Conservation (phyloP, 2,797 vertebrate genomes). For the Crenuchus spilurus region DNA sequence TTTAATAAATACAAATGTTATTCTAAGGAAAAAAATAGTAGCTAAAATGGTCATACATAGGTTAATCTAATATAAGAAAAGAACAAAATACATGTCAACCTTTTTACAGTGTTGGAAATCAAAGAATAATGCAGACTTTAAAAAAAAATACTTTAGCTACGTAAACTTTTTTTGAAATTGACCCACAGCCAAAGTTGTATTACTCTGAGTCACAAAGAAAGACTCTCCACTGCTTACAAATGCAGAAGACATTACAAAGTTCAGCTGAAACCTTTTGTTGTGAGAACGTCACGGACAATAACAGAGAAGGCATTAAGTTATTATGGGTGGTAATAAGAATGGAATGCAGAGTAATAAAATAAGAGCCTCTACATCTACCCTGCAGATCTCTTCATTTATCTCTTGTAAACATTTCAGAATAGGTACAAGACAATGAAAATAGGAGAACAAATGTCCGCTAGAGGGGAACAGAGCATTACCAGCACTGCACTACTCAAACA, state of each 20-base stretch:
- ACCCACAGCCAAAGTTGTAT: conserved; percentile 7
- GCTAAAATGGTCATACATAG: too few relatives aligned
- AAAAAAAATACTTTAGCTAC: too few relatives aligned
- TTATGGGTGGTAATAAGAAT: conserved; percentile 38
- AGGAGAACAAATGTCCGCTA: background rate
- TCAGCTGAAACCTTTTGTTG: conserved; percentile 33
- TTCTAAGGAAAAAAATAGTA: too few relatives aligned
- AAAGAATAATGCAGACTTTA: too few relatives aligned
- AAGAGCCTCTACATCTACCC: conserved; percentile 7
- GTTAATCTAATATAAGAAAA: too few relatives aligned
- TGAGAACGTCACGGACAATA: conserved; percentile 34
- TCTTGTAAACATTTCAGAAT: background rate
- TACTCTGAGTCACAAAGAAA: conserved; percentile 41
- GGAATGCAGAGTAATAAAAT: conserved; percentile 43
- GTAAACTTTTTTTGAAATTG: background rate
- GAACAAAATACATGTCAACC: too few relatives aligned
- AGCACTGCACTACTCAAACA: background rate
- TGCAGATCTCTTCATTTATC: conserved; percentile 5
- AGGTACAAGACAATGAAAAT: background rate
- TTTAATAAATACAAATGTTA: too few relatives aligned
- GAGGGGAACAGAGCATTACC: background rate
- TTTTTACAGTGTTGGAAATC: too few relatives aligned
- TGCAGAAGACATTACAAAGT: conserved; percentile 32
- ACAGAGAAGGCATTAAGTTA: conserved; percentile 37
- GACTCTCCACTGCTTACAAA: conserved; percentile 22